Base-by-base conservation (phyloP, 2,797 vertebrate genomes). In the Heteromormyrus szaboi region DNA sequence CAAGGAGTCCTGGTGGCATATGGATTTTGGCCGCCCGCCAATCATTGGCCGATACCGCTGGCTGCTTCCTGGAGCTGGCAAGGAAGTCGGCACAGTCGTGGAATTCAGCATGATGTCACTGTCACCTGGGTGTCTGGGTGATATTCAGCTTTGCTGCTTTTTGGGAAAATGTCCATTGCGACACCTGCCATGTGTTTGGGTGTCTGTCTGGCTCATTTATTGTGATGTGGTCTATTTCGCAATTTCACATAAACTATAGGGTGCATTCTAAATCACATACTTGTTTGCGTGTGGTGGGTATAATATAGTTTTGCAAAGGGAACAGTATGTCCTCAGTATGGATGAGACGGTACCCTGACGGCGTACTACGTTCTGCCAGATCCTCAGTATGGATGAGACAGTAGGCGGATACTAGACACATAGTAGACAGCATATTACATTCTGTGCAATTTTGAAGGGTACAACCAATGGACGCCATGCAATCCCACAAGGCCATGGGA, bases 141-240 rank as follows among this genome's bases (percentile, higher is more conserved):
- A 46, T 87, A 89, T 90, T 91, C 46, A 50, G 2, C 68, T 62
- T 62, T 83, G 7, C 50, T 86, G 72, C 25, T 90, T 89, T 91
- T 91, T 91, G 93, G 79, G 93, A 85, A 92, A 93, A 85, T 72
- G 88, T 68, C 91, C 88, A 92, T 90, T 90, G 90, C 4, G 33
- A 90, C 17, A 89, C 89, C 89, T 89, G 90, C 93, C 93, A 92
- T 93, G 92, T 92, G 88, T 93, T 89, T 92, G 88, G 72, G 89
- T 89, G 89, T 92, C 90, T 92, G 88, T 9, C 89, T 87, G 90
- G 91, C 92, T 90, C 91, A 90, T 92, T 91, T 91, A 56, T 92
- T 2, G 91, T 89, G 91, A 92, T 19, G 48, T 53, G 25, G 90
- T 91, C 91, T 91, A 91, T 76, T 76, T 76, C 5, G 6, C 68